These are phyloP conservation scores for Tympanoctomys barrerae DNA, from an alignment of 2,797 vertebrate genomes.

Conservation along the genomic window DNA sequence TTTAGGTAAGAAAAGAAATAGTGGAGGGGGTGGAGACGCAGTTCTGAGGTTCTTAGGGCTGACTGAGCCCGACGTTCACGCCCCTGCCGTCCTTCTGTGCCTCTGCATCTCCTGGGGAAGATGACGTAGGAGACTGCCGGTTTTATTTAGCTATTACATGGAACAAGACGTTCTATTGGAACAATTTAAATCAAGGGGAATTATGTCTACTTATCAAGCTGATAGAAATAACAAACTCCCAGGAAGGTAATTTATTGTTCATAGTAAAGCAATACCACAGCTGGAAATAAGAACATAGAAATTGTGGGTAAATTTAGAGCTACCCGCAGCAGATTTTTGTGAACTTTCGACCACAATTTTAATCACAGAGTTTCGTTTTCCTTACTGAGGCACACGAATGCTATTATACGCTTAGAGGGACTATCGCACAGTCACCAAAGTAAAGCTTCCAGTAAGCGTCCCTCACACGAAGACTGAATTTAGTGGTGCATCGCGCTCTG, in stretches of 20 bases:
- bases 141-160: not conserved
- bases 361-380: not conserved
- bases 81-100: not conserved
- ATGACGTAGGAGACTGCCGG: not conserved
- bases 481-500: not conserved
- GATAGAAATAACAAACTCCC: not conserved
- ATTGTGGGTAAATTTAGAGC: not conserved
- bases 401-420: not conserved
- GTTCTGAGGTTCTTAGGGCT: not conserved
- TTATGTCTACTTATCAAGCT: not conserved
- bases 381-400: not conserved
- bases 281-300: not conserved
- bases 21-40: not conserved
- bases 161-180: not conserved
- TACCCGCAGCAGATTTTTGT: not conserved
- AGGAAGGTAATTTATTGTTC: not conserved
- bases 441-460: not conserved
- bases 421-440: not conserved
- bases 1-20: conserved; percentile 6
- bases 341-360: not conserved
- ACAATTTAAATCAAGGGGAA: conserved; percentile 8
- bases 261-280: not conserved
- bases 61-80: not conserved
- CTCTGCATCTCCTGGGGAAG: not conserved
- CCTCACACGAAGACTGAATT: not conserved